Percentiles rank a stretch among this genome's conserved stretches.
Evolutionary conservation across 23 tunicate species (phyloP).

Genomic region (Ascidia mentula): DNA sequence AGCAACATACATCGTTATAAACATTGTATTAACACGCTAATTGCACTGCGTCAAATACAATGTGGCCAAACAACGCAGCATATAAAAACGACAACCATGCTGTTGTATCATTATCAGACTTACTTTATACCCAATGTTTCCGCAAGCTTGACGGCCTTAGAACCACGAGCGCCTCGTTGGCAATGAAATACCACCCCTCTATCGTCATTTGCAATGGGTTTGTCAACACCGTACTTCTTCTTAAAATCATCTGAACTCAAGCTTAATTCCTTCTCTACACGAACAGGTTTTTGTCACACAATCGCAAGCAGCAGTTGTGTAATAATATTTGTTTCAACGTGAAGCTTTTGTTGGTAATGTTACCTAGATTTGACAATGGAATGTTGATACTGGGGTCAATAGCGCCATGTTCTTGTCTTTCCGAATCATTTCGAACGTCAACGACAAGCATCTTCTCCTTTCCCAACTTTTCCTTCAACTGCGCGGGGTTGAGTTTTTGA

Average conservation of each 20-base stretch:
- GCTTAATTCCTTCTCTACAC: conserved; percentile 11
- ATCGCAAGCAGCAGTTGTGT: not conserved
- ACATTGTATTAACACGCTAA: too few relatives aligned
- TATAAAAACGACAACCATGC: too few relatives aligned
- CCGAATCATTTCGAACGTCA: not conserved
- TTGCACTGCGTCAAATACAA: too few relatives aligned
- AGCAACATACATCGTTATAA: too few relatives aligned
- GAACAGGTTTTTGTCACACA: too few relatives aligned
- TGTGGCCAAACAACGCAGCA: too few relatives aligned
- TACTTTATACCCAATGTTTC: too few relatives aligned
- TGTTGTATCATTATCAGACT: too few relatives aligned
- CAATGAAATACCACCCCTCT: conserved; percentile 25
- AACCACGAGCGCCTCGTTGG: conserved; percentile 8
- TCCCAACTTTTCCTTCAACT: not conserved
- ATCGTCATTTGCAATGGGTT: not conserved
- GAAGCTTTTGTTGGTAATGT: too few relatives aligned
- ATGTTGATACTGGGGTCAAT: not conserved
- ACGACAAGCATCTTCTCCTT: not conserved
- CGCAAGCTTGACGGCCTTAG: not conserved
- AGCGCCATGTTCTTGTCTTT: not conserved
- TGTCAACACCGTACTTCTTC: conserved; percentile 6
- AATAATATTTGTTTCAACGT: too few relatives aligned
- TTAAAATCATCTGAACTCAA: not conserved
- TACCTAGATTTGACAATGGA: not conserved
- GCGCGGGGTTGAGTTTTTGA: not conserved